Evolutionary conservation across 2,888 invertebrate genomes (phyloP), one percentile per base, ranked within the genome.

Genomic region (Cylindroiulus punctatus): DNA sequence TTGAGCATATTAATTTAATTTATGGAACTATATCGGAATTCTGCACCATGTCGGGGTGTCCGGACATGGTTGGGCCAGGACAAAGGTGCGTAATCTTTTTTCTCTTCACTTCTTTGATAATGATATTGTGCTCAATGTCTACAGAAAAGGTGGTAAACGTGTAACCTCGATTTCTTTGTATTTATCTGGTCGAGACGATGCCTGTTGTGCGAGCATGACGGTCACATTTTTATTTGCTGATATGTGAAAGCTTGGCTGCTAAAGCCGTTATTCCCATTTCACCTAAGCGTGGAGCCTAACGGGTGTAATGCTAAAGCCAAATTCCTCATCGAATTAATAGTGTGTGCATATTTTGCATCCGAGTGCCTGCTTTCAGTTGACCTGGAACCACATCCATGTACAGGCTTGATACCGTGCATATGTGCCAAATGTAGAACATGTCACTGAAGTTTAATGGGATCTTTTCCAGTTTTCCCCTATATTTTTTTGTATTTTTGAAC

Each of bases 11-110:
- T 90, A 99, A 99, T 93, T 94, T 98, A 93, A 94, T 99, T 91
- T 99, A 99, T 93, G 99, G 99, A 92, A 96, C 97, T 89, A 95
- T 99, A 93, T 98, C 98, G 90, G 98, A 99, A 94, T 98, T 97
- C 94, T 99, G 99, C 94, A 98, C 98, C 90, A 95, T 96, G 92
- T 95, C 95, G 89, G 94, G 95, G 90, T 99, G 99, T 93, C 95
- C 98, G 89, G 97, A 97, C 92, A 98, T 99, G 98, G 95, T 95
- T 90, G 98, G 97, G 90, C 98, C 98, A 88, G 96, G 96, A 91
- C 96, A 96, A 92, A 95, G 95, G 96, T 96, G 92, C 92, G 92
- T 89, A 57, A 26, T 14, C 22, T 22, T 19, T 22, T 36, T 19
- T 14, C 7, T 47, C 26, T 19, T 22, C 47, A 85, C n/a, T n/a